These are phyloP conservation scores for Phalanger gymnotis DNA, from an alignment of 2,797 vertebrate species.

Conservation along the genomic window DNA sequence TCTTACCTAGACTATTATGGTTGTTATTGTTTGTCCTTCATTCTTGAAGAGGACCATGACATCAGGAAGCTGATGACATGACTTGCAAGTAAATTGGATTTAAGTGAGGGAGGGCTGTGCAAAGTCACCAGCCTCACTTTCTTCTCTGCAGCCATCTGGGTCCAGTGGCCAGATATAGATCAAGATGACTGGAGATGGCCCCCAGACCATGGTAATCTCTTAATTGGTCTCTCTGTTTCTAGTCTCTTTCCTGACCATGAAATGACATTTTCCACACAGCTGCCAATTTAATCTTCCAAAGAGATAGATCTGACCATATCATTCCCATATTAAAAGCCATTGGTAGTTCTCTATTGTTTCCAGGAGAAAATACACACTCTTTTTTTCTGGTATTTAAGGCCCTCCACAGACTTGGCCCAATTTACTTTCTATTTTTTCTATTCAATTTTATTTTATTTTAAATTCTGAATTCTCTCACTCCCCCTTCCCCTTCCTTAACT, in stretches of 20 bases:
- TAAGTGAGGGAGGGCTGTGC: too few species aligned
- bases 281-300: neutral
- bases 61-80: too few species aligned
- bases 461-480: neutral
- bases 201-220: neutral
- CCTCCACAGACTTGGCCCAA: neutral
- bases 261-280: neutral
- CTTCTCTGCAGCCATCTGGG: too few species aligned
- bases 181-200: too few species aligned
- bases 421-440: neutral
- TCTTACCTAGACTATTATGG: neutral
- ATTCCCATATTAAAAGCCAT: neutral
- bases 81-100: too few species aligned
- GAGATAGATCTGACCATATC: neutral
- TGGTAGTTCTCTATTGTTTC: neutral
- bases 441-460: neutral
- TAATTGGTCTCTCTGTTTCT: neutral
- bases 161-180: too few species aligned
- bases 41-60: too few species aligned
- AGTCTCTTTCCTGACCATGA: neutral
- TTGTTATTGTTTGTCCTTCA: too few species aligned
- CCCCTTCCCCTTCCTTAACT: neutral
- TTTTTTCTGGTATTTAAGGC: neutral
- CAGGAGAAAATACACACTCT: neutral
- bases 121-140: too few species aligned